Base-by-base conservation (phyloP, 2,797 vertebrate genomes). In the Oceanodroma leucorhoa region DNA sequence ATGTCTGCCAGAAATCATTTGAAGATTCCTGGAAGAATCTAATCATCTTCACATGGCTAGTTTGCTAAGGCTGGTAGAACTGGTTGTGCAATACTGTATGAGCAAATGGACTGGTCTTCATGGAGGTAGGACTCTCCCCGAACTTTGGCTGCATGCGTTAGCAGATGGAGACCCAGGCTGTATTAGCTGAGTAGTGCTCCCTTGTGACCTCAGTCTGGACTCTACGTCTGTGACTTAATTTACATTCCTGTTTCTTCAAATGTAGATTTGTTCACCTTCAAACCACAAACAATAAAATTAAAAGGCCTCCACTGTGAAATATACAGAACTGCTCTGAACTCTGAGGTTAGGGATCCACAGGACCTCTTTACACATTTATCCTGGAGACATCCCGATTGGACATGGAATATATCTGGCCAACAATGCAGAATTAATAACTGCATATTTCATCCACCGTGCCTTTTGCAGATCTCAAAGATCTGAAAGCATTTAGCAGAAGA, bases 1-100 rank as follows among this genome's bases (percentile, higher is more conserved):
- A 70, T 76, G 64, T 34, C 75, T 92, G 89, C 89, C 79, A 95
- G 86, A 89, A 94, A 50, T 64, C 8, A 82, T 92, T 38, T 70
- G 81, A 51, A 76, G 64, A 50, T 82, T 93, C 75, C 48, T 77
- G 84, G 81, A 89, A 81, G 53, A 76, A 84, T 64, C 51, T 65
- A 45, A 72, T 91, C 26, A 62, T 92, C 73, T 55, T 89, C 92
- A 79, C 55, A 27, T 77, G 60, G n/a, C 73, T 62, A 3, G 58
- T 84, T 84, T 80, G 71, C 78, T 83, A 40, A 71, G 79, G 60
- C 90, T 95, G 71, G 71, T 57, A 34, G 61, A 54, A 71, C 55
- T 77, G 54, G 43, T 89, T 87, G 75, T 82, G 67, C 81, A 89
- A 30, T 77, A 6, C 16, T 40, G 13, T 20, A 5, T 70, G 78